A percentile compares a stretch with the other conserved stretches of the same genome.
phyloP scores from a whole-genome alignment of 2,888 invertebrate genomes.

The Dryomyza anilis region DNA sequence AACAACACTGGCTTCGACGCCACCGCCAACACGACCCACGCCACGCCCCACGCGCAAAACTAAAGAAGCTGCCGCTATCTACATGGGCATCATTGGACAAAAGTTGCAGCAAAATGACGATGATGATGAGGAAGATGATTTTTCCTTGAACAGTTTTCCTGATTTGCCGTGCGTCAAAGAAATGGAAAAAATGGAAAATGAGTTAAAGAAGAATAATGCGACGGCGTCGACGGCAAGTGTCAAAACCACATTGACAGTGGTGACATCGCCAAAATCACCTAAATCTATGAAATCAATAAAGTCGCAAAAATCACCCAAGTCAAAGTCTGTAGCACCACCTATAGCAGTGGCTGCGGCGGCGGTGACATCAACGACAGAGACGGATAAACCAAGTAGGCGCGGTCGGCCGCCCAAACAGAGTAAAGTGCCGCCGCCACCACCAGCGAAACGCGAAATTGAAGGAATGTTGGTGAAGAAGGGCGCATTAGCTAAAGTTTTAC shows the following conservation, averaged over 20 bases:
- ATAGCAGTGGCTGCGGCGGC: too few relatives aligned
- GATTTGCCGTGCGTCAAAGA: slow-evolving; percentile 70
- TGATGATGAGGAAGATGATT: slow-evolving; percentile 68
- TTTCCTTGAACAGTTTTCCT: slow-evolving; percentile 71
- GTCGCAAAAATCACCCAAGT: too few relatives aligned
- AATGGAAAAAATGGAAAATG: slow-evolving; percentile 66
- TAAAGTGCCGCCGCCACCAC: slow-evolving; percentile 35
- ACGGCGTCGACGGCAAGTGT: slow-evolving; percentile 30
- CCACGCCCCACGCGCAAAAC: slow-evolving; percentile 71
- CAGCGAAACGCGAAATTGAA: slow-evolving; percentile 51
- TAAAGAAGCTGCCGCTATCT: slow-evolving; percentile 76
- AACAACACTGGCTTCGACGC: slow-evolving; percentile 43
- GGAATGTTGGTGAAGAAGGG: slow-evolving; percentile 57
- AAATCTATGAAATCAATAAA: too few relatives aligned
- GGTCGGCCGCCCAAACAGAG: slow-evolving; percentile 49
- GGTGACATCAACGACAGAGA: slow-evolving; percentile 29
- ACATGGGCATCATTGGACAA: slow-evolving; percentile 75
- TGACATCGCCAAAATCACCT: slow-evolving; percentile 26
- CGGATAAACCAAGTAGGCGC: slow-evolving; percentile 37
- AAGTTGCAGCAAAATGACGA: slow-evolving; percentile 70
- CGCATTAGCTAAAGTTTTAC: slow-evolving; percentile 45
- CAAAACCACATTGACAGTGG: too few relatives aligned
- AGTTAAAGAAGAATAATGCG: slow-evolving; percentile 62
- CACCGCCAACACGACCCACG: slow-evolving; percentile 44
- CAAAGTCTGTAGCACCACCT: slow-evolving; percentile 18